These are phyloP conservation scores for Phyllotis vaccarum DNA, from an alignment of 2,797 vertebrate genomes.

Conservation along the genomic window DNA sequence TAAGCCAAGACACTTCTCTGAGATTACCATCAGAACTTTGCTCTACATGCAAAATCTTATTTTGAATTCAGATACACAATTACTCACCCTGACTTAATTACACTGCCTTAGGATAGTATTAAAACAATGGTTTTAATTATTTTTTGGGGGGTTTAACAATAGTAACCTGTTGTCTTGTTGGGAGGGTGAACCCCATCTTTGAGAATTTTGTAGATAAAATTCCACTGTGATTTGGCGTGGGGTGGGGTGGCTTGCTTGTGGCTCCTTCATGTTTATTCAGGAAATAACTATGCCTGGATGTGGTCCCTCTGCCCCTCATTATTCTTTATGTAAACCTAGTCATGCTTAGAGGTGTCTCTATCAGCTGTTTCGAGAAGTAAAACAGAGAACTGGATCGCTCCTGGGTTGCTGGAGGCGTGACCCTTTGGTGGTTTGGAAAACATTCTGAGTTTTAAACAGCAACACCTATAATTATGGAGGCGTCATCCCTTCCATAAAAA, in stretches of 20 bases:
- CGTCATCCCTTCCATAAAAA: conserved; percentile 87
- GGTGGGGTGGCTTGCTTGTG: background rate
- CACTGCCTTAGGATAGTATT: conserved; percentile 70
- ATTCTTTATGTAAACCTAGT: conserved; percentile 42
- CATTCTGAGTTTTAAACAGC: conserved; percentile 87
- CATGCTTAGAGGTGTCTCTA: conserved; percentile 75
- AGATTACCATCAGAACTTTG: conserved; percentile 63
- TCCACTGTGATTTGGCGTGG: background rate
- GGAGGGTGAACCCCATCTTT: conserved; percentile 39
- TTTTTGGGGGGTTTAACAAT: conserved; percentile 66
- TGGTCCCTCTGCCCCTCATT: conserved; percentile 39
- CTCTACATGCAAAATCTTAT: conserved; percentile 77
- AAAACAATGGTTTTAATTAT: conserved; percentile 81
- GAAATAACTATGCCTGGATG: background rate
- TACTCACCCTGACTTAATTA: conserved; percentile 67
- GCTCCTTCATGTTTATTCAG: conserved; percentile 1
- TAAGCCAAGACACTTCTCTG: conserved; percentile 26
- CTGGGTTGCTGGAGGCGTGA: conserved; percentile 84
- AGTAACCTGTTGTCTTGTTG: conserved; percentile 65
- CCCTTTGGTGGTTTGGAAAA: conserved; percentile 85
- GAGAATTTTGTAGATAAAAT: conserved; percentile 37
- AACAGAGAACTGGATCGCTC: conserved; percentile 81
- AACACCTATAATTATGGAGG: conserved; percentile 90
- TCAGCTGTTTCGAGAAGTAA: conserved; percentile 82
- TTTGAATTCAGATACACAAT: conserved; percentile 56